Conservation (phyloP, 2,113 vertebrate species). For the Pipra filicauda region DNA sequence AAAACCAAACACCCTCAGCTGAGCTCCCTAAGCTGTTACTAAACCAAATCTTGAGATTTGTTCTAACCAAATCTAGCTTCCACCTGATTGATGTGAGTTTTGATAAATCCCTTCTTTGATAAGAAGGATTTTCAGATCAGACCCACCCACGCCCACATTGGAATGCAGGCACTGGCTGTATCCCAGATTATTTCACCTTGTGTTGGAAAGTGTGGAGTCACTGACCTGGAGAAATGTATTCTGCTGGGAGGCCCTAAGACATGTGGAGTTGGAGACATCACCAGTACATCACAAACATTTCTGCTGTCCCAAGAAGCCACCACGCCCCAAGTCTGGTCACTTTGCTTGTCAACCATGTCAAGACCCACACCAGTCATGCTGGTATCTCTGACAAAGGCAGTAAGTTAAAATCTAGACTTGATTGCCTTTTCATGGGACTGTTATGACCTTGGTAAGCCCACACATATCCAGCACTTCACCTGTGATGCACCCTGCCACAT, state of each 20-base stretch:
- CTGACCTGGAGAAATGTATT: background rate
- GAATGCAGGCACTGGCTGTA: background rate
- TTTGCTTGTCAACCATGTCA: background rate
- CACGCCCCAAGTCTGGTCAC: background rate
- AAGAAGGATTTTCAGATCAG: background rate
- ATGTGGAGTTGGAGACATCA: background rate
- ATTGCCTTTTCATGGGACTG: accelerated
- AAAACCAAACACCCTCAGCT: background rate
- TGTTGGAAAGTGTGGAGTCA: background rate
- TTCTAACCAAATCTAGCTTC: background rate
- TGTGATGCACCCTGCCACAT: background rate
- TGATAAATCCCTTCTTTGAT: background rate
- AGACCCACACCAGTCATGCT: background rate
- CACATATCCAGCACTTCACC: background rate
- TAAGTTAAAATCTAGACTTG: background rate
- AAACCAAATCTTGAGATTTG: background rate
- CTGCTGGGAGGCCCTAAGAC: background rate
- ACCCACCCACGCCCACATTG: accelerated
- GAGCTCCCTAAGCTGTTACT: background rate
- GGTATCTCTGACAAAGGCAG: background rate
- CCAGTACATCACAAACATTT: background rate
- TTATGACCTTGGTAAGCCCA: background rate
- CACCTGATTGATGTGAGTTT: background rate
- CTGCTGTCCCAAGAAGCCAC: background rate
- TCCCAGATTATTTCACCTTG: background rate